Percentiles rank a stretch among this genome's conserved stretches.
These are phyloP conservation scores for Melitaea cinxia DNA, from an alignment of 1,140 invertebrate species.

Conservation along the genomic window DNA sequence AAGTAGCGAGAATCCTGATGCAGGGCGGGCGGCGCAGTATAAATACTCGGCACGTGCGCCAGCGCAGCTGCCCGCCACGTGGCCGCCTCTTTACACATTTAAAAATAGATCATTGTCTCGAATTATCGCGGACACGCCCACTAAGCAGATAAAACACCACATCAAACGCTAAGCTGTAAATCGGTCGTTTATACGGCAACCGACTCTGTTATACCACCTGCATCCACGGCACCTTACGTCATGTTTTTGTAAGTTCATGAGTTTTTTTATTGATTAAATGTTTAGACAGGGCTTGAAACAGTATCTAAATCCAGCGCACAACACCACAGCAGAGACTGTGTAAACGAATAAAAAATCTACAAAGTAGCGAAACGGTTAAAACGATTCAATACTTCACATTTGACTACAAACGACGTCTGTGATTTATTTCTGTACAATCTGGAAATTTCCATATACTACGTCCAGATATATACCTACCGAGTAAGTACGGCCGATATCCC, in stretches of 20 bases:
- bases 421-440: background rate
- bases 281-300: conserved; percentile 35
- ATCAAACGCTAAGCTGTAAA: conserved; percentile 66
- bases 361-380: conserved; percentile 19
- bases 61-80: conserved; percentile 76
- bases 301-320: conserved; percentile 33
- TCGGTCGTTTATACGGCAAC: conserved; percentile 56
- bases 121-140: conserved; percentile 69
- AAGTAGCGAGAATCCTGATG: conserved; percentile 48
- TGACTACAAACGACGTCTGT: background rate
- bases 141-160: conserved; percentile 74
- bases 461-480: conserved; percentile 19
- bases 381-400: background rate
- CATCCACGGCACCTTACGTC: conserved; percentile 25
- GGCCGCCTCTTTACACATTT: conserved; percentile 71
- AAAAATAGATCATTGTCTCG: conserved; percentile 80
- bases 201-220: conserved; percentile 51
- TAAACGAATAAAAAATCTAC: conserved; percentile 22
- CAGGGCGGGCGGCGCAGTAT: conserved; percentile 66
- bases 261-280: conserved; percentile 39
- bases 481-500: conserved; percentile 36
- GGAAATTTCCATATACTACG: conserved; percentile 36
- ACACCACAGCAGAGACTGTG: conserved; percentile 32
- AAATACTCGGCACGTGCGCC: conserved; percentile 75
- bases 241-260: conserved; percentile 46